Base-by-base conservation (phyloP, 2,797 vertebrate genomes). In the Bovichtus variegatus region DNA sequence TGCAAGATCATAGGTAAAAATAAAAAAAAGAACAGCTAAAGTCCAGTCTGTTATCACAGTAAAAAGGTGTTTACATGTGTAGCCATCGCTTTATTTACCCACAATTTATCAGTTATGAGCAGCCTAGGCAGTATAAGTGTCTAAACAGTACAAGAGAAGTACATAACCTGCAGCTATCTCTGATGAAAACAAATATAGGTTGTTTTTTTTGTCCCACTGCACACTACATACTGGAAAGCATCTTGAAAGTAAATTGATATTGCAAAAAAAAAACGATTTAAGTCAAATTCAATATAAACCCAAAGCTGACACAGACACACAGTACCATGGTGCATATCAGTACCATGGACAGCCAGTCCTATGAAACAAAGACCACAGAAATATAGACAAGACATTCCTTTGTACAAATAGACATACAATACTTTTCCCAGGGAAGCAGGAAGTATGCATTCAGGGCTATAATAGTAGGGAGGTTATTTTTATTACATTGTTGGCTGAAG, bases 241-340 rank as follows among this genome's bases (percentile, higher is more conserved):
- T n/a, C n/a, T n/a, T n/a, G n/a, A n/a, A n/a, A n/a, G n/a, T n/a
- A n/a, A n/a, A n/a, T n/a, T n/a, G n/a, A n/a, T n/a, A n/a, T n/a
- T n/a, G n/a, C n/a, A n/a, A 34, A 34, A 31, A 34, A 34, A 31
- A 34, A 34, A 31, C 31, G 34, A 34, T 34, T 31, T 31, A 34
- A 34, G 6, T 34, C 8, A 34, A 34, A 34, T 8, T 31, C 7
- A 61, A 40, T 19, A 63, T 21, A 50, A 71, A 46, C n/a, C 15
- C 8, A 25, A 68, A 41, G 34, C 4, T 19, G 40, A 66, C 66
- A 49, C 60, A 51, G 16, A 61, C 18, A 58, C 18, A 61, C 31
- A 10, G 50, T 25, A 11, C 29, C 34, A 29, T 23, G 19, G 9
- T 49, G 55, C 9, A 50, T 49, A 77, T 82, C 46, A 69, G 60